These are phyloP conservation scores for Lymantria dispar DNA, from an alignment of 2,888 invertebrate genomes.

Conservation along the genomic window DNA sequence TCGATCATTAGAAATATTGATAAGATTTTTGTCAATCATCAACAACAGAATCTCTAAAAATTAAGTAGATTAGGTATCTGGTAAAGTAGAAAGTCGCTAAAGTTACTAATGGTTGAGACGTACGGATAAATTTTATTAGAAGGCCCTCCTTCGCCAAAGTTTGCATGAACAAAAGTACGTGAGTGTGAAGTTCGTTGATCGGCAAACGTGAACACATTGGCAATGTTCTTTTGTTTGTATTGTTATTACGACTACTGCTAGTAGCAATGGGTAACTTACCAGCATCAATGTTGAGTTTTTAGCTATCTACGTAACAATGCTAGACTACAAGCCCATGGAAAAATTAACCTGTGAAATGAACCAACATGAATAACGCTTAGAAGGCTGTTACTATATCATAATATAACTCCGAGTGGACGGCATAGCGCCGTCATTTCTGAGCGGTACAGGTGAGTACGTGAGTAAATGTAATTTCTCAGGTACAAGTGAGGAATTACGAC, in stretches of 20 bases:
- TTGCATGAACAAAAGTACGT: slow-evolving; percentile 38
- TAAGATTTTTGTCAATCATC: background rate
- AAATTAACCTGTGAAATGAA: too few species aligned
- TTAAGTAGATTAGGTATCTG: slow-evolving; percentile 33
- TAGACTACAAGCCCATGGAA: too few species aligned
- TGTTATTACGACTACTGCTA: background rate
- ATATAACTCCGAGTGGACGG: too few species aligned
- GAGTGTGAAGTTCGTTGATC: slow-evolving; percentile 41
- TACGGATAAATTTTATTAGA: slow-evolving; percentile 40
- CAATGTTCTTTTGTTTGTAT: slow-evolving; percentile 35
- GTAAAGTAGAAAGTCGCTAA: slow-evolving; percentile 27
- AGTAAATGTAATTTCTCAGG: too few species aligned
- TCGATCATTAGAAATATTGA: too few species aligned
- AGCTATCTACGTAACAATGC: too few species aligned
- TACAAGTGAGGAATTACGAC: too few species aligned
- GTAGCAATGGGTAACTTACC: background rate
- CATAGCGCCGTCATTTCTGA: too few species aligned
- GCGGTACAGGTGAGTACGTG: too few species aligned
- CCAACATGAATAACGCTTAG: too few species aligned
- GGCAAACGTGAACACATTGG: slow-evolving; percentile 37
- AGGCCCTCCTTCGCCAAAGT: slow-evolving; percentile 26
- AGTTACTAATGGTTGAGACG: slow-evolving; percentile 34
- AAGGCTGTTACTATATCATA: too few species aligned
- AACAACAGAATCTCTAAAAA: slow-evolving; percentile 6
- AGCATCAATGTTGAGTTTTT: too few species aligned